Evolutionary conservation across 1,140 invertebrate genomes (phyloP).

Genomic region (Asbolus verrucosus): DNA sequence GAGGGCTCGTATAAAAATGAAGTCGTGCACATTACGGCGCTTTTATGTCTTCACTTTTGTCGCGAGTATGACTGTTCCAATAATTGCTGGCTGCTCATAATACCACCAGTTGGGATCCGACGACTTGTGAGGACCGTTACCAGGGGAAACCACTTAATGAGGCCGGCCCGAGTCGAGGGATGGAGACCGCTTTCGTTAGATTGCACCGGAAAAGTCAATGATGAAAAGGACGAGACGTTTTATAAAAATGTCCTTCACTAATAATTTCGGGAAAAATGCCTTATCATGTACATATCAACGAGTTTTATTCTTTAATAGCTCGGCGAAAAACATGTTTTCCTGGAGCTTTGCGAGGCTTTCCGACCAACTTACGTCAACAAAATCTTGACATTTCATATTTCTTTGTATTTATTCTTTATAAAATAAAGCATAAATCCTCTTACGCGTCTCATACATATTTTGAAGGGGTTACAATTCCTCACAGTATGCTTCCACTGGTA

Average conservation of each 20-base stretch:
- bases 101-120: conserved; percentile 51
- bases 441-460: conserved; percentile 30
- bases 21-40: neutral
- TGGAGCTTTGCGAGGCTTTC: neutral
- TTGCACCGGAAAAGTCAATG: conserved; percentile 56
- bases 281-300: conserved; percentile 27
- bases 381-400: conserved; percentile 34
- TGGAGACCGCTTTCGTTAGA: conserved; percentile 51
- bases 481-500: neutral
- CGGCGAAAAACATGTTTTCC: conserved; percentile 14
- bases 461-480: conserved; percentile 28
- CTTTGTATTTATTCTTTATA: conserved; percentile 29
- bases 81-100: conserved; percentile 52
- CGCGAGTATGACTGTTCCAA: conserved; percentile 38
- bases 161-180: conserved; percentile 46
- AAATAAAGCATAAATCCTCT: conserved; percentile 34
- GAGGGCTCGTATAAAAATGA: too few relatives aligned
- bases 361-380: neutral
- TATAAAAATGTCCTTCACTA: neutral
- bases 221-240: conserved; percentile 46
- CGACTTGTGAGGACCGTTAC: conserved; percentile 61
- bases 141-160: conserved; percentile 63
- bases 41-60: conserved; percentile 32
- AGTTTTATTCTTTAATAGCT: conserved; percentile 21
- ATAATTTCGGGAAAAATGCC: conserved; percentile 7